Conservation (phyloP, 35 echinoderm and acorn worm genomes). For the Eucidaris tribuloides region DNA sequence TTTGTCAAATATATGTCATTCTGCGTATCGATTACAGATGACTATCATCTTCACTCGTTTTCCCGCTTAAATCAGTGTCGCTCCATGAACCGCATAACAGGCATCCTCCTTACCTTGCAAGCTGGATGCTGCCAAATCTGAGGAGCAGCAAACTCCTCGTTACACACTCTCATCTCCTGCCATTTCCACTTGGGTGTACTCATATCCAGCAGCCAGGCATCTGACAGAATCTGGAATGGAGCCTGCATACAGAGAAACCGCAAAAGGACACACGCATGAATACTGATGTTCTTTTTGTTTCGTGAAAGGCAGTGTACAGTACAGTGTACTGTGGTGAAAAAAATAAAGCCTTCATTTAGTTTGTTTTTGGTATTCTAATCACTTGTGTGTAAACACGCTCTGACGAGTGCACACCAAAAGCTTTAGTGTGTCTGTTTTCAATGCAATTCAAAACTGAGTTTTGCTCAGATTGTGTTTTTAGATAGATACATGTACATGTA, state of each 20-base stretch:
- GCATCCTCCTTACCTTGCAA: conserved; percentile 34
- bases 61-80: no score
- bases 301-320: neutral
- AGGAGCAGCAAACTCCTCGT: conserved; percentile 35
- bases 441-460: no score
- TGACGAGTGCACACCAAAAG: neutral
- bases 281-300: neutral
- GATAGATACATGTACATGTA: no score
- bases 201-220: conserved; percentile 54
- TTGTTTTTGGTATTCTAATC: neutral
- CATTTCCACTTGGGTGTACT: conserved; percentile 44
- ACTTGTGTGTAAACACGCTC: neutral
- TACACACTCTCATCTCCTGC: conserved; percentile 27
- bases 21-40: no score
- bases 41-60: no score
- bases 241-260: neutral
- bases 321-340: no score
- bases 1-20: no score
- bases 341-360: neutral
- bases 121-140: conserved; percentile 36
- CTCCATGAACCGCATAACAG: no score
- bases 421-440: no score
- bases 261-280: neutral
- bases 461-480: no score
- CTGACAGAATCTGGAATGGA: conserved; percentile 19